Percentiles rank a stretch among this genome's conserved stretches.
phyloP scores from a whole-genome alignment of 1,140 invertebrate species.

The Dendrolimus punctatus region DNA sequence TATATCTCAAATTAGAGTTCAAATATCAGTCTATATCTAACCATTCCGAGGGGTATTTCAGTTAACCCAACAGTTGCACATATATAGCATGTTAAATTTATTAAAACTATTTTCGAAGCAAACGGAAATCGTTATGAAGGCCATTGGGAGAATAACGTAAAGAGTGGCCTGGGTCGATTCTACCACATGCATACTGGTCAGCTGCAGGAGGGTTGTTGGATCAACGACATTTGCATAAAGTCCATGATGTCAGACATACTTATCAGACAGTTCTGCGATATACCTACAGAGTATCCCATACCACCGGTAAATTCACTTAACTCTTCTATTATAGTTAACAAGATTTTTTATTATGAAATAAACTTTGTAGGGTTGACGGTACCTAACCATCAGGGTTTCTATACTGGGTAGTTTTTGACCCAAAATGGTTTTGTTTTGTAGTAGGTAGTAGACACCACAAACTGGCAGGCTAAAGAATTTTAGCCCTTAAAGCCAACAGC shows the following conservation, averaged over 20 bases:
- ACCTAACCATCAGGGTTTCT: too few relatives aligned
- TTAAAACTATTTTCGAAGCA: slow-evolving; percentile 27
- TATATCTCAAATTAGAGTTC: too few relatives aligned
- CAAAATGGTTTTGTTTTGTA: too few relatives aligned
- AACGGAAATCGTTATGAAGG: slow-evolving; percentile 78
- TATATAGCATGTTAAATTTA: neutral
- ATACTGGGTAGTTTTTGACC: too few relatives aligned
- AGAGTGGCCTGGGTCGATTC: slow-evolving; percentile 73
- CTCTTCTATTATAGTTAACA: neutral
- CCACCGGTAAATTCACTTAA: slow-evolving; percentile 46
- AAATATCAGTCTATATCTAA: too few relatives aligned
- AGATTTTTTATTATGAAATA: neutral
- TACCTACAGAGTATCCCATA: slow-evolving; percentile 73
- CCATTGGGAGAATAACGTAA: slow-evolving; percentile 69
- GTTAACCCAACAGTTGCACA: too few relatives aligned
- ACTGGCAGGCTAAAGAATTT: too few relatives aligned
- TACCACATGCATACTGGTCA: slow-evolving; percentile 76
- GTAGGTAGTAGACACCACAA: too few relatives aligned
- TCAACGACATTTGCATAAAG: slow-evolving; percentile 58
- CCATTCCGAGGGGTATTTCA: too few relatives aligned
- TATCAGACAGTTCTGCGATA: slow-evolving; percentile 68
- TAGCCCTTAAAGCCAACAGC: too few relatives aligned
- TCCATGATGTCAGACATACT: slow-evolving; percentile 72
- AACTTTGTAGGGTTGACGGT: too few relatives aligned
- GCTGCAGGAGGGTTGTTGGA: slow-evolving; percentile 75